These are phyloP conservation scores for Drosophila teissieri DNA, from an alignment of 1,140 invertebrate genomes.

Conservation along the genomic window DNA sequence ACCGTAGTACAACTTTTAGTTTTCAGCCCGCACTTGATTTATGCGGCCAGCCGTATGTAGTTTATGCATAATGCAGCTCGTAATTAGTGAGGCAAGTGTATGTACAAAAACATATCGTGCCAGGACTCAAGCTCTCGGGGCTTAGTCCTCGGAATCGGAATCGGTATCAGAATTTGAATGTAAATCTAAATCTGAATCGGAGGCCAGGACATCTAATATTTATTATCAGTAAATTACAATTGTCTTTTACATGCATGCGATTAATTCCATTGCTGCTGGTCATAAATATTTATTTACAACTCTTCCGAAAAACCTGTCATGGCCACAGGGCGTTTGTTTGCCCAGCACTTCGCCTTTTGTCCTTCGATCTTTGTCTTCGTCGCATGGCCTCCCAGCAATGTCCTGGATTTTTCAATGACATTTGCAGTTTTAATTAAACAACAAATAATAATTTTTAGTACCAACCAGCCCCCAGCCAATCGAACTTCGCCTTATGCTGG, in stretches of 20 bases:
- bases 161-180: conserved; percentile 14
- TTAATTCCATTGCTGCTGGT: conserved; percentile 57
- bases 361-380: conserved; percentile 50
- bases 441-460: conserved; percentile 61
- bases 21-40: conserved; percentile 71
- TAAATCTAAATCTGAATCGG: too few relatives aligned
- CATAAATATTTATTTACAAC: conserved; percentile 81
- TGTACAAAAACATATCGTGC: conserved; percentile 38
- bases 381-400: conserved; percentile 36
- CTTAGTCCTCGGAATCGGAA: conserved; percentile 30
- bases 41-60: conserved; percentile 63
- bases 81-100: conserved; percentile 70
- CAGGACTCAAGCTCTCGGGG: conserved; percentile 15
- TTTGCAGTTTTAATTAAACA: conserved; percentile 80
- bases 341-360: conserved; percentile 36
- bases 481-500: conserved; percentile 1
- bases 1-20: conserved; percentile 53
- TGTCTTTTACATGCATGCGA: conserved; percentile 75
- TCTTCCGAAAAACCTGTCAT: conserved; percentile 68
- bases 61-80: conserved; percentile 76
- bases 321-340: conserved; percentile 58
- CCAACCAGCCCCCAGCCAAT: neutral
- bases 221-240: conserved; percentile 83
- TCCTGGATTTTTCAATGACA: conserved; percentile 74
- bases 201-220: conserved; percentile 66